phyloP scores from a whole-genome alignment of 1,140 invertebrate species.

The Cecropterus lyciades region DNA sequence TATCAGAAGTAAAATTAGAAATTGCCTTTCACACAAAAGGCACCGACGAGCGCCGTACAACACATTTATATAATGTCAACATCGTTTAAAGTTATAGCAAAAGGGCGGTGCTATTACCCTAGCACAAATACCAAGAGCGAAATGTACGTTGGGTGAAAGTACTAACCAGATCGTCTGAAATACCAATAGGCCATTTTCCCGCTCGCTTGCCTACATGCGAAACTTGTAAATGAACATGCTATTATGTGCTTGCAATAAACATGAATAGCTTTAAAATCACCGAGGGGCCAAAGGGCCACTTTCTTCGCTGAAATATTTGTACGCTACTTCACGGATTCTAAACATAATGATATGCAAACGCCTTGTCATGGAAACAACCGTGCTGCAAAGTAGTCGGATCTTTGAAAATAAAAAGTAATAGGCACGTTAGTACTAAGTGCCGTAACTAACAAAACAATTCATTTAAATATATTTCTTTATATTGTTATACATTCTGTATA shows the following conservation, averaged over 20 bases:
- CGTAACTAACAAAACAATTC: too few relatives aligned
- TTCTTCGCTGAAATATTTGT: conserved; percentile 16
- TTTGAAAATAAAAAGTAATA: too few relatives aligned
- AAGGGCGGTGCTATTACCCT: conserved; percentile 70
- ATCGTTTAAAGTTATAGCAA: conserved; percentile 51
- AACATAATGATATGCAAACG: not conserved
- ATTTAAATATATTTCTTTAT: too few relatives aligned
- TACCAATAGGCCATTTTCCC: conserved; percentile 68
- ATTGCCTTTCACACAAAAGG: conserved; percentile 30
- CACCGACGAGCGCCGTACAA: conserved; percentile 26
- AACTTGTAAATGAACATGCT: conserved; percentile 49
- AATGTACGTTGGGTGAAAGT: conserved; percentile 72
- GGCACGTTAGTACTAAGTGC: too few relatives aligned
- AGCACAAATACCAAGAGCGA: conserved; percentile 73
- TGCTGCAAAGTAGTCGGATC: too few relatives aligned
- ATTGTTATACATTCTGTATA: too few relatives aligned
- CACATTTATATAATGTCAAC: conserved; percentile 41
- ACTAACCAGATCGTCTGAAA: conserved; percentile 71
- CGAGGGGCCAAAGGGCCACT: conserved; percentile 26
- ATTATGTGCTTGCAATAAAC: conserved; percentile 46
- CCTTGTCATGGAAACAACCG: conserved; percentile 4
- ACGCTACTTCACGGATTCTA: not conserved
- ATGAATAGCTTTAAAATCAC: conserved; percentile 47
- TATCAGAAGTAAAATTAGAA: conserved; percentile 28
- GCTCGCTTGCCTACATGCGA: conserved; percentile 53